Base-by-base conservation (phyloP, 2,113 vertebrate species). In the Brachyistius frenatus region DNA sequence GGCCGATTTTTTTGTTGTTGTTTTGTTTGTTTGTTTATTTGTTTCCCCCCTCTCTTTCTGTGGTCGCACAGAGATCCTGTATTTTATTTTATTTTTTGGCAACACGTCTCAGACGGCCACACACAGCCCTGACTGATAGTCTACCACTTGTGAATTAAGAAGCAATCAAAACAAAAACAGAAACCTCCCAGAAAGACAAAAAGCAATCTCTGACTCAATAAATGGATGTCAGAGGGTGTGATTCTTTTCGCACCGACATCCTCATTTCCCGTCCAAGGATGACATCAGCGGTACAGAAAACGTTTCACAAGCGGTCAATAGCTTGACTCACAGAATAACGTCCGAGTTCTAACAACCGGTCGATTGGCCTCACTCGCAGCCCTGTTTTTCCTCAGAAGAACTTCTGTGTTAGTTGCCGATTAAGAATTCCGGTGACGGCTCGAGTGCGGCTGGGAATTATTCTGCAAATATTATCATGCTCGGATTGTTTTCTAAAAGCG, bases 251-350 rank as follows among this genome's bases (percentile, higher is more conserved):
- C 23, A 13, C 23, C 31, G 47, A 83, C 66, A 76, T 87, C 82
- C 70, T 78, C 64, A 54, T 79, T 76, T 65, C 63, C 10, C 8
- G 10, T 67, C 23, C 32, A 54, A 47, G 23, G 62, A 62, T 44
- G 49, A 83, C 54, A 47, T 66, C 68, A 58, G 23, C 2, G 23
- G 73, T 85, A 65, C 83, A 47, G 47, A 30, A 80, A 86, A 60
- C 53, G 52, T 80, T 77, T 86, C 78, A 76, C 78, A 83, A 81
- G 4, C 6, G 1, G 11, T 66, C 62, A 44, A 46, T 2, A 37
- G 57, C 36, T 8, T 46, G 46, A 84, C 61, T 85, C 78, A 63
- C 6, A 1, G 2, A 46, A 53, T 23, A 52, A 63, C 7, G 14
- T 58, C n/a, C 39, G 47, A 33, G 16, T 46, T 64, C 47, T 36